Evolutionary conservation across 2,888 invertebrate species (phyloP).

Genomic region (Cantharis lateralis): DNA sequence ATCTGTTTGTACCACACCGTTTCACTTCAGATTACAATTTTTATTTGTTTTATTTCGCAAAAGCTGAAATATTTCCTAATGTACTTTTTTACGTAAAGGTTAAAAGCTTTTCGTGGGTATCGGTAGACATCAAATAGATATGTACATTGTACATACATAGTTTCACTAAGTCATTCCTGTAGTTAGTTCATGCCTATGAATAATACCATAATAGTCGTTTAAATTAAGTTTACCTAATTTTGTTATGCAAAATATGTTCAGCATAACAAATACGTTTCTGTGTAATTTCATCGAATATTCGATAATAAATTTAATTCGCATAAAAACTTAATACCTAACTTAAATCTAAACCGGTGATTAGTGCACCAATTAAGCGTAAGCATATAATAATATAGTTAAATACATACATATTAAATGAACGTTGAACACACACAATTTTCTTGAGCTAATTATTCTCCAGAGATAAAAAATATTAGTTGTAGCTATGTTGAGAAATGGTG

Average conservation of each 20-base stretch:
- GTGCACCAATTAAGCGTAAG: neutral
- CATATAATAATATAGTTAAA: neutral
- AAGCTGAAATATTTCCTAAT: neutral
- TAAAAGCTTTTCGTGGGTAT: too few relatives aligned
- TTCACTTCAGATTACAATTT: neutral
- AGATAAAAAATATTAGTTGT: neutral
- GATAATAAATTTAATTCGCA: neutral
- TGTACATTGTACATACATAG: too few relatives aligned
- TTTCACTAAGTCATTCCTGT: too few relatives aligned
- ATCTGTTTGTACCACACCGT: neutral
- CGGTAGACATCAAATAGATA: too few relatives aligned
- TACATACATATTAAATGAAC: neutral
- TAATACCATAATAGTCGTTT: neutral
- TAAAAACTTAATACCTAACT: neutral
- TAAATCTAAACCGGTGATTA: neutral
- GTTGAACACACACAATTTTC: neutral
- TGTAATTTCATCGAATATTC: neutral
- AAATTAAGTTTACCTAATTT: neutral
- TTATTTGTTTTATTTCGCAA: neutral
- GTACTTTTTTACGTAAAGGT: neutral
- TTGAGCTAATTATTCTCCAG: neutral
- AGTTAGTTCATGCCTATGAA: neutral
- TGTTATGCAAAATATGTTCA: neutral
- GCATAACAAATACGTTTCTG: neutral
- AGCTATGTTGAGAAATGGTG: constrained; percentile 1